Conservation (phyloP, 2,113 vertebrate genomes). For the Pteronura brasiliensis region DNA sequence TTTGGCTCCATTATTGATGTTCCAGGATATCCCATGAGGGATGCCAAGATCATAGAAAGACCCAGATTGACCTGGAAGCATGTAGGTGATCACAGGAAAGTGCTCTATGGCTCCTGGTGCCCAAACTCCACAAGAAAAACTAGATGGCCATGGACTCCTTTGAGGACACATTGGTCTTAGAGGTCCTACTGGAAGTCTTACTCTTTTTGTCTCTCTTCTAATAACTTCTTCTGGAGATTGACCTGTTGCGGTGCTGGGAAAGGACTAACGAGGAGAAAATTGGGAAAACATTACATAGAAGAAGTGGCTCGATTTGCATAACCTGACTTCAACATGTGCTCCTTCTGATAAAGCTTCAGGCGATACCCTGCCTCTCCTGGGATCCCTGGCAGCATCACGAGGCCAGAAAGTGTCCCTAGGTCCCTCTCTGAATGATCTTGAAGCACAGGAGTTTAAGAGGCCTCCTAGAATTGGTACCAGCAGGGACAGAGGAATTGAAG, state of each 20-base stretch:
- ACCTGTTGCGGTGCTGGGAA: neutral
- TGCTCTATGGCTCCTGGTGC: neutral
- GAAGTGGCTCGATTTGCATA: neutral
- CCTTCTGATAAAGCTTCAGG: neutral
- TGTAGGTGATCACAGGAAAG: neutral
- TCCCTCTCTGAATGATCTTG: neutral
- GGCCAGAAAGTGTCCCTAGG: neutral
- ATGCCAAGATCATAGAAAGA: neutral
- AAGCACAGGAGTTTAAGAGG: neutral
- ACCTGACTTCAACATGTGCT: neutral
- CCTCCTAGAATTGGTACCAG: neutral
- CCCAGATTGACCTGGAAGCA: neutral
- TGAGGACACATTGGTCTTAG: neutral
- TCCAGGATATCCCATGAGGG: neutral
- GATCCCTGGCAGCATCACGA: neutral
- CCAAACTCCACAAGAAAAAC: neutral
- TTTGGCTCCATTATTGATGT: neutral
- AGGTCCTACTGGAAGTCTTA: neutral
- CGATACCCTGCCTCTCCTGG: neutral
- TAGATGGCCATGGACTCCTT: neutral
- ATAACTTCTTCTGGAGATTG: neutral
- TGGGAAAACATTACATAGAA: neutral
- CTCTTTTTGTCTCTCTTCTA: neutral
- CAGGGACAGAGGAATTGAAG: neutral
- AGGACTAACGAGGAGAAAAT: neutral